These are phyloP conservation scores for Eumaeus atala DNA, from an alignment of 1,140 invertebrate genomes.

Conservation along the genomic window DNA sequence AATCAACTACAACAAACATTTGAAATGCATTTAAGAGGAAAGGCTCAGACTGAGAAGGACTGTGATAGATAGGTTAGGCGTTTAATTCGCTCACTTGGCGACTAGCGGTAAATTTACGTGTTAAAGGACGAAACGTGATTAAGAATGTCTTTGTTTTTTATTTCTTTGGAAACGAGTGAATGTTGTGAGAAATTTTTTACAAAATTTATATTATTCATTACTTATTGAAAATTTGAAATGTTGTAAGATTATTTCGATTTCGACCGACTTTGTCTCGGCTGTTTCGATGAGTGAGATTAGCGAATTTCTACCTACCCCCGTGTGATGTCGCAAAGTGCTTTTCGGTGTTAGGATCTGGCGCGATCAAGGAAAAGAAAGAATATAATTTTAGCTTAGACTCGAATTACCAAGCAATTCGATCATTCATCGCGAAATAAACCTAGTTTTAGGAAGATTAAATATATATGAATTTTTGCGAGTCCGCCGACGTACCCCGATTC, in stretches of 20 bases:
- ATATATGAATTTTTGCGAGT: conserved; percentile 57
- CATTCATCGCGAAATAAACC: conserved; percentile 73
- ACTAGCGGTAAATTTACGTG: conserved; percentile 56
- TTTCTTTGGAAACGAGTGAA: conserved; percentile 45
- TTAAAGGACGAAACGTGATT: conserved; percentile 43
- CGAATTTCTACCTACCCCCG: conserved; percentile 46
- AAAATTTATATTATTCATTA: conserved; percentile 28
- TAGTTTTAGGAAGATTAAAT: conserved; percentile 64
- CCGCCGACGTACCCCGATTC: conserved; percentile 38
- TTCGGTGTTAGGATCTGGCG: conserved; percentile 35
- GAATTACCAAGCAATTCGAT: conserved; percentile 72
- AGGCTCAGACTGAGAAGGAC: conserved; percentile 73
- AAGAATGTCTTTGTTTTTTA: conserved; percentile 25
- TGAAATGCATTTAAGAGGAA: conserved; percentile 68
- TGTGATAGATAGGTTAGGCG: conserved; percentile 71
- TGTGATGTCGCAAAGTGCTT: conserved; percentile 61
- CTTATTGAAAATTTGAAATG: conserved; percentile 38
- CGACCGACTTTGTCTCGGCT: conserved; percentile 35
- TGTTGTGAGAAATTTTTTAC: conserved; percentile 31
- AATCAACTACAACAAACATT: conserved; percentile 64
- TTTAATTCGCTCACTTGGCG: conserved; percentile 61
- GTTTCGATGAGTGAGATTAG: conserved; percentile 68
- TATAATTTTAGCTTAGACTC: conserved; percentile 67
- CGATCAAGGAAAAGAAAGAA: conserved; percentile 50
- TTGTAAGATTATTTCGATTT: conserved; percentile 32